Evolutionary conservation across 2,113 vertebrate species (phyloP).

Genomic region (Istiophorus platypterus): DNA sequence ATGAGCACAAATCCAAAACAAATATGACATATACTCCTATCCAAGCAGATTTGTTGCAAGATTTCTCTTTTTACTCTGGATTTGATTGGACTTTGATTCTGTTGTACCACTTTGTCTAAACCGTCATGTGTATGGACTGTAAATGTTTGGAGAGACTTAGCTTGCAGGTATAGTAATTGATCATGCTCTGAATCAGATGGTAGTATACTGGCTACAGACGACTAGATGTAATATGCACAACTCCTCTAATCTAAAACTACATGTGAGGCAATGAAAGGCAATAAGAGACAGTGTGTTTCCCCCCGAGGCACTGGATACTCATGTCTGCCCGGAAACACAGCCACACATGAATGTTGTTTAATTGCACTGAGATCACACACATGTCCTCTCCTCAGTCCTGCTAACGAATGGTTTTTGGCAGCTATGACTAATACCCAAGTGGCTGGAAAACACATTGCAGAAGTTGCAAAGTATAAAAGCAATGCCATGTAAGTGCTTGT

Average conservation of each 20-base stretch:
- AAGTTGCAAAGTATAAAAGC: constrained; percentile 31
- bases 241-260: constrained; percentile 61
- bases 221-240: constrained; percentile 66
- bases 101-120: not conserved
- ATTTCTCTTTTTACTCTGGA: constrained; percentile 5
- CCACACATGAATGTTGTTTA: constrained; percentile 72
- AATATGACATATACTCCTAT: constrained; percentile 30
- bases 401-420: constrained; percentile 63
- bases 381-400: constrained; percentile 48
- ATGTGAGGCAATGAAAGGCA: constrained; percentile 63
- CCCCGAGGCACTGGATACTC: constrained; percentile 67
- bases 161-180: constrained; percentile 34
- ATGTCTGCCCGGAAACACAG: constrained; percentile 78
- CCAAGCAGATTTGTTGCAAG: constrained; percentile 1
- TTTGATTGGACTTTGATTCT: constrained; percentile 16
- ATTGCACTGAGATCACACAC: constrained; percentile 64
- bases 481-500: constrained; percentile 21
- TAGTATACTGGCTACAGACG: constrained; percentile 17
- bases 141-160: constrained; percentile 26
- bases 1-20: constrained; percentile 53
- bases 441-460: constrained; percentile 39
- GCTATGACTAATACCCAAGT: constrained; percentile 57
- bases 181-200: constrained; percentile 19
- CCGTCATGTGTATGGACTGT: constrained; percentile 15
- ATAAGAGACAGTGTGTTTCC: constrained; percentile 60